Evolutionary conservation across 1,140 invertebrate genomes (phyloP), one percentile per base, ranked within the genome.

Genomic region (Platorchestia sp.): DNA sequence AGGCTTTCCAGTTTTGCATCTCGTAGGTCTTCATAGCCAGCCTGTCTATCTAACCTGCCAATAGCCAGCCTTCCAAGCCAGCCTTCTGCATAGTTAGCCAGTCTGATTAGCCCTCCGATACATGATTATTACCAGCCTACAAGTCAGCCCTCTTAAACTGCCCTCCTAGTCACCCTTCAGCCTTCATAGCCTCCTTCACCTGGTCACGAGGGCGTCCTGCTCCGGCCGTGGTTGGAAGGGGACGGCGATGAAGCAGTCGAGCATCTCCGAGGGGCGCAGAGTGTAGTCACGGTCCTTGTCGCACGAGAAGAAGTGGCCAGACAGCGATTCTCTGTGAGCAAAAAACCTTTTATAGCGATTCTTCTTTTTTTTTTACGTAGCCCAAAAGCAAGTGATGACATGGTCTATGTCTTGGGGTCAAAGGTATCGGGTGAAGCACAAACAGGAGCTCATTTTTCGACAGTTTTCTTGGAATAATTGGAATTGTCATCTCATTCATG

Each of bases 251-350:
- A 96, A 96, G 93, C 97, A 97, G 43, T 96, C 96, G 14, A 97
- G 93, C 44, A 97, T 95, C 95, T 97, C 97, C 22, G 96, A 96
- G 44, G 97, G 95, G 47, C 96, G 96, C 45, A 97, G 59, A 87
- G 95, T 96, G 87, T 96, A 96, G 95, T 97, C 97, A 86, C 96
- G 96, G 51, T 96, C 95, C 0, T 95, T 95, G 95, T 97, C 97
- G 95, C 97, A 97, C 44, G 96, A 91, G 95, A 96, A 96, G 95
- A 97, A 97, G 40, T 96, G 96, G 6, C 96, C 96, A 95, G 96
- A 96, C 16, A 97, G 95, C 22, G 96, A 95, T 91, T 96, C 96
- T 45, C 96, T 93, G 91, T 19, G 0, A 44, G 36, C 10, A 75
- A 1, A 36, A 22, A 75, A 36, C 3, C 59, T 75, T 75, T 75